Base-by-base conservation (phyloP, 2,797 vertebrate genomes). In the Vultur gryphus region DNA sequence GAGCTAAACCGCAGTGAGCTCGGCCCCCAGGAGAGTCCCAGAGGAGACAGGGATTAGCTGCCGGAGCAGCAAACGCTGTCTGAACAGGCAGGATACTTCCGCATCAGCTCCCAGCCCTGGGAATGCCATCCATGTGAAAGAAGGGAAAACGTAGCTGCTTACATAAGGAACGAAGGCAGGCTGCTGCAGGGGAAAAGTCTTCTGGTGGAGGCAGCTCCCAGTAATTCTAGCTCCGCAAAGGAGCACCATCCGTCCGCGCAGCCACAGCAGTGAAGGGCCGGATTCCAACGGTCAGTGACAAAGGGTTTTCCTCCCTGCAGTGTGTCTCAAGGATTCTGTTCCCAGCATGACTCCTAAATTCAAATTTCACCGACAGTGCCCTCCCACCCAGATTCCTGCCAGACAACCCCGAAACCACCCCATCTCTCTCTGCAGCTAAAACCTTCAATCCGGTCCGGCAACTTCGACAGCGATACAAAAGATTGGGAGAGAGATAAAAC, bases 331-430 rank as follows among this genome's bases (percentile, higher is more conserved):
- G 25, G 72, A 16, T 8, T 54, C 58, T 58, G 76, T 12, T 91
- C 78, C 20, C 61, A 8, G 52, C 0, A 28, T 25, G 80, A 69
- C 80, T 96, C 91, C 55, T 13, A 10, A 59, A 88, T 58, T 76
- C 91, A 70, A 39, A 92, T 91, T 87, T 95, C 96, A 69, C 75
- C 37, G 16, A 6, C 85, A 16, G 64, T 37, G 77, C 62, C 91
- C 93, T 96, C 95, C 96, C 96, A 94, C 93, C 90, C 67, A 67
- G 86, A 90, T 95, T 92, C 94, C 93, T 90, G 90, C 87, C 89
- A 33, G 84, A 75, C 96, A 93, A 35, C 46, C 82, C 85, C 41
- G 95, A 96, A 96, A 97, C 96, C 94, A 77, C 67, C 84, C 64
- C 61, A 8, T 8, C 35, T 14, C 9, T 13, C 10, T 37, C 67